These are phyloP conservation scores for Acestrorhynchus altus DNA, from an alignment of 2,797 vertebrate species.

Conservation along the genomic window DNA sequence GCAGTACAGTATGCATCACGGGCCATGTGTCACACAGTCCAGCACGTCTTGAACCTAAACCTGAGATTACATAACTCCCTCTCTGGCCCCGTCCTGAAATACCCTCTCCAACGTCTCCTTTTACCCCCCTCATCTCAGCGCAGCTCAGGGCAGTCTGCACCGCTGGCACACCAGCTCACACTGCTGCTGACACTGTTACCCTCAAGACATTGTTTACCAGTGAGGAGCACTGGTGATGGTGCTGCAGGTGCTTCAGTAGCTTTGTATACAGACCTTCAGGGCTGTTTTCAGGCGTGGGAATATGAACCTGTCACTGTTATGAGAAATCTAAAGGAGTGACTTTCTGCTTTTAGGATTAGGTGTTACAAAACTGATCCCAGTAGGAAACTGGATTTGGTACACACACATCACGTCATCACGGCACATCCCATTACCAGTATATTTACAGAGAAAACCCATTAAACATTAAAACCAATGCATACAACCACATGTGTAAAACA, in stretches of 20 bases:
- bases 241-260: neutral
- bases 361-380: too few species aligned
- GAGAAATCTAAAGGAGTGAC: too few species aligned
- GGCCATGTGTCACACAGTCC: neutral
- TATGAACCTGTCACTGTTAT: too few species aligned
- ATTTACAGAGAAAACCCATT: too few species aligned
- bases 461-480: too few species aligned
- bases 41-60: constrained; percentile 25
- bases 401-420: too few species aligned
- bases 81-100: constrained; percentile 56
- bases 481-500: too few species aligned
- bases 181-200: neutral
- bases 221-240: neutral
- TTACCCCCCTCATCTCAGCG: constrained; percentile 22
- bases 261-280: neutral
- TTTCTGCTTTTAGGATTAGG: too few species aligned
- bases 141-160: neutral
- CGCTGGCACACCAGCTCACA: neutral
- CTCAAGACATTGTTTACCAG: neutral
- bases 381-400: too few species aligned
- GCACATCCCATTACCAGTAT: too few species aligned
- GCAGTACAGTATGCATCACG: constrained; percentile 19
- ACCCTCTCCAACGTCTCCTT: constrained; percentile 29
- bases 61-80: constrained; percentile 64
- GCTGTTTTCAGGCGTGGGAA: too few species aligned